These are phyloP conservation scores for Calameuta idolon DNA, from an alignment of 2,888 invertebrate genomes.

Conservation along the genomic window DNA sequence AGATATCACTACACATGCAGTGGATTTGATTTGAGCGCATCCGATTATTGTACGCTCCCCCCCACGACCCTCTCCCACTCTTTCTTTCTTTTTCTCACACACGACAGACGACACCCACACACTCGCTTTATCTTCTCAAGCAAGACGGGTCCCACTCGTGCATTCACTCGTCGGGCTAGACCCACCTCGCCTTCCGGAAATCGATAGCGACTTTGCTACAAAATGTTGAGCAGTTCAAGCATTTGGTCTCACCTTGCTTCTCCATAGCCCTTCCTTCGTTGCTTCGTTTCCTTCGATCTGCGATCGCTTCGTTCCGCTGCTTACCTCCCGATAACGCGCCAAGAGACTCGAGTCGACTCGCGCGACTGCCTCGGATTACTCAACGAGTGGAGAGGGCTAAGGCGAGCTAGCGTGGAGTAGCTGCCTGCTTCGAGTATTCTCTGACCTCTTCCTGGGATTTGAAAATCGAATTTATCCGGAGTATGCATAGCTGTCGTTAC, in stretches of 20 bases:
- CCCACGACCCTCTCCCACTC: constrained; percentile 2
- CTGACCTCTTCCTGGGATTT: background rate
- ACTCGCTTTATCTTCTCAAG: background rate
- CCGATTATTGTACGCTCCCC: constrained; percentile 37
- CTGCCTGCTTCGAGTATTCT: background rate
- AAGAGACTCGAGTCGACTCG: background rate
- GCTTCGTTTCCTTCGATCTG: background rate
- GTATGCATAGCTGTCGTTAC: background rate
- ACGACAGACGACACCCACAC: constrained; percentile 24
- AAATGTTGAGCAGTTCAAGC: background rate
- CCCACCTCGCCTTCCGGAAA: background rate
- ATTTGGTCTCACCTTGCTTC: background rate
- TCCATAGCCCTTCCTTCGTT: background rate
- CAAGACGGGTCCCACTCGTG: background rate
- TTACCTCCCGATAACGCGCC: background rate
- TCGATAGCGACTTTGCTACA: background rate
- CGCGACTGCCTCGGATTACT: background rate
- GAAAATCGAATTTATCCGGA: background rate
- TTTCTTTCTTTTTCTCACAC: background rate
- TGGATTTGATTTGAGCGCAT: constrained; percentile 21
- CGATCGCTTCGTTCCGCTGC: background rate
- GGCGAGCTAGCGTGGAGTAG: constrained; percentile 7
- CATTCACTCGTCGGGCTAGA: background rate
- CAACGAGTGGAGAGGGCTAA: background rate
- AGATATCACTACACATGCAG: constrained; percentile 53